Conservation (phyloP, 2,888 invertebrate species). For the Phragmatobia fuliginosa region DNA sequence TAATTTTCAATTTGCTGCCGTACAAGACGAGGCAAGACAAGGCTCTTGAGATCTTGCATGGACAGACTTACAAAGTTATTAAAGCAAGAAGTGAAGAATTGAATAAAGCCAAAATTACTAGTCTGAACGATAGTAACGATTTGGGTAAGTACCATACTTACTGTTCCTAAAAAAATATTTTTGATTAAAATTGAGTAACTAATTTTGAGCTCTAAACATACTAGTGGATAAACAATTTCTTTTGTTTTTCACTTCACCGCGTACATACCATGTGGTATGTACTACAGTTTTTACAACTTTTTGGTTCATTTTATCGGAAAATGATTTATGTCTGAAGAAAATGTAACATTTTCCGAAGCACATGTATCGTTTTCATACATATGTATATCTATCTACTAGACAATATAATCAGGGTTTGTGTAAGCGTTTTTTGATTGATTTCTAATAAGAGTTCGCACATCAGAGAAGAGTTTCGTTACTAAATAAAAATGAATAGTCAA, state of each 20-base stretch:
- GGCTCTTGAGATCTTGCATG: conserved; percentile 77
- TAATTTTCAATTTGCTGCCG: conserved; percentile 80
- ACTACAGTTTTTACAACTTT: too few species aligned
- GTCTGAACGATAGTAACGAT: conserved; percentile 54
- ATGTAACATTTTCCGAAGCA: too few species aligned
- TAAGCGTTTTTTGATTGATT: not conserved
- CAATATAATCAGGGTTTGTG: not conserved
- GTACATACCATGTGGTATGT: too few species aligned
- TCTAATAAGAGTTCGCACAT: too few species aligned
- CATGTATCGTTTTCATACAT: too few species aligned
- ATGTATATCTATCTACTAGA: too few species aligned
- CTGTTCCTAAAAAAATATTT: too few species aligned
- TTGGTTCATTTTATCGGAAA: not conserved
- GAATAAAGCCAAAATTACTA: conserved; percentile 58
- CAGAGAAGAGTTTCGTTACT: too few species aligned
- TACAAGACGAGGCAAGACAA: conserved; percentile 86
- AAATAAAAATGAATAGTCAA: too few species aligned
- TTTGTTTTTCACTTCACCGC: too few species aligned
- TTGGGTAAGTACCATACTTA: conserved; percentile 56
- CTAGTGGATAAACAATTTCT: too few species aligned
- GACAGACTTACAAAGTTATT: conserved; percentile 79
- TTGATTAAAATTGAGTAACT: accelerated
- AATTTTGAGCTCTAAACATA: too few species aligned
- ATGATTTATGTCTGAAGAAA: not conserved
- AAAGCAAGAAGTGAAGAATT: conserved; percentile 71